Conservation (phyloP, 2,888 invertebrate genomes). For the Nomada fabriciana region DNA sequence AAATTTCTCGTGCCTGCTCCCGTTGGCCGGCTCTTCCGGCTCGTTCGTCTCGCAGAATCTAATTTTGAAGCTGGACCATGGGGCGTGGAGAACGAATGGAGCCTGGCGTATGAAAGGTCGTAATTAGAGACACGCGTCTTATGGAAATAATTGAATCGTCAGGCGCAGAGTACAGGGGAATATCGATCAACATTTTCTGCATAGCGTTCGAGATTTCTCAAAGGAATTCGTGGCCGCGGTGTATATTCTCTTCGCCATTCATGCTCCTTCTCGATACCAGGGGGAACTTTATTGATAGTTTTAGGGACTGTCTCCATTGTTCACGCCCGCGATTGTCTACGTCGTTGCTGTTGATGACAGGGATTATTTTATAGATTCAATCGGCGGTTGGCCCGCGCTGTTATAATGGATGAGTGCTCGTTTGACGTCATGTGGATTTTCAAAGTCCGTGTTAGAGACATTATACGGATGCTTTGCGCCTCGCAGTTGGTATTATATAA, state of each 20-base stretch:
- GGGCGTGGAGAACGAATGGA: slow-evolving; percentile 2
- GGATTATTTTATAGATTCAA: neutral
- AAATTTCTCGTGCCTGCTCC: slow-evolving; percentile 55
- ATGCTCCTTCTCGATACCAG: no score
- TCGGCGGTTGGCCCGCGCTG: neutral
- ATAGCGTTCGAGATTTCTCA: slow-evolving; percentile 4
- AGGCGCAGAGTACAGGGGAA: slow-evolving; percentile 29
- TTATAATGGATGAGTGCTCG: neutral
- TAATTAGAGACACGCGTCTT: slow-evolving; percentile 64
- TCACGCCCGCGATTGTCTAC: neutral
- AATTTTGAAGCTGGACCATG: slow-evolving; percentile 65
- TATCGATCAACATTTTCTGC: neutral
- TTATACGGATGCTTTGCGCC: no score
- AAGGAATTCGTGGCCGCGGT: neutral
- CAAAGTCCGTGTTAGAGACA: neutral
- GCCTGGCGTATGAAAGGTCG: slow-evolving; percentile 33
- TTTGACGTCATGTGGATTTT: neutral
- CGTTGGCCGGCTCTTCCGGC: slow-evolving; percentile 56
- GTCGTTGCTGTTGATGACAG: neutral
- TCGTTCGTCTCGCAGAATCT: slow-evolving; percentile 67
- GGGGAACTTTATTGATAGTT: neutral
- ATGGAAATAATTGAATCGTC: slow-evolving; percentile 68
- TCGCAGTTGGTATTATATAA: neutral
- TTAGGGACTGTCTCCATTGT: neutral
- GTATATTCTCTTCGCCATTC: neutral